Evolutionary conservation across 2,888 invertebrate species (phyloP).

Genomic region (Ochlodes sylvanus): DNA sequence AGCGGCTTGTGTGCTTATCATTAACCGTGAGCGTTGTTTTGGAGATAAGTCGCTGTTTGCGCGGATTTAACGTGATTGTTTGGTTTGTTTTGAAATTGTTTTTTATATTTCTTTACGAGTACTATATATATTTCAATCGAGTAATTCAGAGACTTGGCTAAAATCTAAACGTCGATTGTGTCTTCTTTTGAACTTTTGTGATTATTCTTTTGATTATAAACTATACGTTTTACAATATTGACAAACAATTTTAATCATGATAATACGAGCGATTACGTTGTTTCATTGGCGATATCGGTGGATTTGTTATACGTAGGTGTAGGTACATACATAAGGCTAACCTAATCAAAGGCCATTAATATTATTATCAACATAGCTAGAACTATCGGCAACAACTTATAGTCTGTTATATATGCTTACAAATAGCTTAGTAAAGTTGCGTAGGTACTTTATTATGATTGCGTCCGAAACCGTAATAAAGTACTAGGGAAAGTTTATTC

Average conservation of each 20-base stretch:
- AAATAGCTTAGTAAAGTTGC: constrained; percentile 9
- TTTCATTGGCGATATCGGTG: constrained; percentile 26
- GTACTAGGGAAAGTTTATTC: constrained; percentile 43
- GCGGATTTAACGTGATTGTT: not conserved
- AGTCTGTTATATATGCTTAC: not conserved
- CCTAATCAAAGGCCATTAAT: not conserved
- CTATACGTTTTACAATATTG: no score
- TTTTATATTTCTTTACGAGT: no score
- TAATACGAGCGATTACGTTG: constrained; percentile 1
- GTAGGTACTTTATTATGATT: constrained; percentile 25
- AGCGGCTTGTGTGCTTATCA: constrained; percentile 18
- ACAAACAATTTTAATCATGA: not conserved
- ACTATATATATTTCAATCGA: no score
- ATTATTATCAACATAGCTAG: not conserved
- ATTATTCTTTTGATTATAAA: not conserved
- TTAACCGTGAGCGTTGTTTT: not conserved
- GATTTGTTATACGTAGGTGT: no score
- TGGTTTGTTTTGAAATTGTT: no score
- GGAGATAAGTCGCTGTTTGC: not conserved
- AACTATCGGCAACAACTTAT: not conserved
- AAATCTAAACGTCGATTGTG: no score
- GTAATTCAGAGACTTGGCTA: no score
- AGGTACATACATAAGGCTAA: not conserved
- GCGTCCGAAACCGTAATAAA: constrained; percentile 34
- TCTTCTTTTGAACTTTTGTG: not conserved